Evolutionary conservation across 2,797 vertebrate genomes (phyloP), one percentile per base, ranked within the genome.

Genomic region (Oreortyx pictus): DNA sequence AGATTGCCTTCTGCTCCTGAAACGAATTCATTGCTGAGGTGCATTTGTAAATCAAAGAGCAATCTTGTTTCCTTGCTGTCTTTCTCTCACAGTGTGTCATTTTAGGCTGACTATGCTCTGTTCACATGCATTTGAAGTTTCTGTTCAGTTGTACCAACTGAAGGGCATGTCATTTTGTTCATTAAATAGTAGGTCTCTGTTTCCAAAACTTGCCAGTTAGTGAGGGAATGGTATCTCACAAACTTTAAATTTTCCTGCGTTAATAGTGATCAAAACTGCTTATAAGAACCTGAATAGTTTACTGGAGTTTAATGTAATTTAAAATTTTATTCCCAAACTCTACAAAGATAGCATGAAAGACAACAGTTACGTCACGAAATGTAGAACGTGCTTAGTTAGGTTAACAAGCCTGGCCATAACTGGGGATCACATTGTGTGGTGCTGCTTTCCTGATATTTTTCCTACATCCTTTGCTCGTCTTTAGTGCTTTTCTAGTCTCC

Each of bases 21-120:
- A 89, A 90, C 0, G 0, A 92, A 93, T 92, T 86, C n/a, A 81
- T 75, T 90, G 79, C 60, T 46, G 47, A 86, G 79, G 89, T 88
- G 37, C 50, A 62, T 91, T 93, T 94, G 67, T 85, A 92, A 95
- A 90, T 85, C 87, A 93, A 86, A 93, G 70, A 65, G 29, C 3
- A 0, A 68, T 64, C 76, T 89, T 12, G 18, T 64, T 81, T 70
- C 65, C 54, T 87, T 4, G 0, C 25, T 78, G 25, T 50, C 43
- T 82, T 65, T 77, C 41, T 56, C 47, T 44, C 39, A 41, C 41
- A 35, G 6, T 37, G 31, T 82, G 39, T 67, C 7, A 6, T 62
- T 90, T 89, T 39, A 85, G 65, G 37, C 31, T 62, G 57, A 35
- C 67, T 81, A 6, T 37, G 18, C 41, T 77, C 68, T 74, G n/a